Conservation (phyloP, 2,888 invertebrate species). For the Serripes groenlandicus region DNA sequence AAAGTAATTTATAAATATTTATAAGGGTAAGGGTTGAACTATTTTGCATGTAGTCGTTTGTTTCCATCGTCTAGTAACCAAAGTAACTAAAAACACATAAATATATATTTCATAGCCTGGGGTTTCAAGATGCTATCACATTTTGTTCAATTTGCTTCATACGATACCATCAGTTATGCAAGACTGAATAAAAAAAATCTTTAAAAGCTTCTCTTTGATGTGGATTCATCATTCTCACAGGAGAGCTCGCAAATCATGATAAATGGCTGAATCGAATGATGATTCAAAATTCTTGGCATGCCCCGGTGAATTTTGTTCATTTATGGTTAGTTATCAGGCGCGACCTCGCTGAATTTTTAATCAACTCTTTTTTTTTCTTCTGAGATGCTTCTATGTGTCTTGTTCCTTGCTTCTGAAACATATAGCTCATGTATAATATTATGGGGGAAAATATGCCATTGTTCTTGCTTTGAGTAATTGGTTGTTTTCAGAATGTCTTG, state of each 20-base stretch:
- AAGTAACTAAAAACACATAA: slow-evolving; percentile 22
- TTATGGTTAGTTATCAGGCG: slow-evolving; percentile 24
- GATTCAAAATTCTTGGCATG: slow-evolving; percentile 24
- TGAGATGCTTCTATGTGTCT: no score
- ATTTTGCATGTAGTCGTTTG: not conserved
- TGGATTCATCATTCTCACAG: slow-evolving; percentile 31
- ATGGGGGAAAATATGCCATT: no score
- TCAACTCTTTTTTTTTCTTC: not conserved
- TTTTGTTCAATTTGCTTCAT: slow-evolving; percentile 43
- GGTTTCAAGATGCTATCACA: slow-evolving; percentile 26
- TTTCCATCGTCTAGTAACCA: slow-evolving; percentile 14
- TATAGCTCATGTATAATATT: no score
- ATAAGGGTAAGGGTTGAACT: not conserved
- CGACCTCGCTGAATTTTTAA: slow-evolving; percentile 16
- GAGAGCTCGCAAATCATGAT: slow-evolving; percentile 47
- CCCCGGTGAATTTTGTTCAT: slow-evolving; percentile 20
- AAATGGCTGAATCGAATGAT: slow-evolving; percentile 16
- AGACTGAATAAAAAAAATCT: slow-evolving; percentile 27
- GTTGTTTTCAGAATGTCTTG: no score
- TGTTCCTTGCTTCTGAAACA: no score
- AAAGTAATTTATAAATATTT: no score
- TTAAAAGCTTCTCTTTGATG: slow-evolving; percentile 48
- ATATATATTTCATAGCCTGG: slow-evolving; percentile 26
- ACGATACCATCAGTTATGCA: slow-evolving; percentile 48
- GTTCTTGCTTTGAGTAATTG: no score